These are phyloP conservation scores for Chrysemys picta DNA, from an alignment of 2,113 vertebrate species.

Conservation along the genomic window DNA sequence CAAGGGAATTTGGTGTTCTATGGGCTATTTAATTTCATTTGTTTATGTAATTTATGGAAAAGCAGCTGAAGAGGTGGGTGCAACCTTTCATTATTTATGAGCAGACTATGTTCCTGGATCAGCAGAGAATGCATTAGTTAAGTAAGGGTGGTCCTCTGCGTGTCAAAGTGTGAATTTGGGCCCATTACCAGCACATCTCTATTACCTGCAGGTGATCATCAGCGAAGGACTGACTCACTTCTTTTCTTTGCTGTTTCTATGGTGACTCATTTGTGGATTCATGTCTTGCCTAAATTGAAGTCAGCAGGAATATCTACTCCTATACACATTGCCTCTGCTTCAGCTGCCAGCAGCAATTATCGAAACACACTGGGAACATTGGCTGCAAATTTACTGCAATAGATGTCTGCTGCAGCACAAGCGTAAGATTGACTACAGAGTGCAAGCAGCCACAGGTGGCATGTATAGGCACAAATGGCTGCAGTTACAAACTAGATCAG, in stretches of 20 bases:
- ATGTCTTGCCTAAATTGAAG: constrained; percentile 69
- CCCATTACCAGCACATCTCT: neutral
- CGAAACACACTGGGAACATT: constrained; percentile 49
- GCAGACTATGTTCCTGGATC: neutral
- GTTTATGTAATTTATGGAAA: neutral
- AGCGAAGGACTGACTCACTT: constrained; percentile 29
- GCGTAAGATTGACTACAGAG: constrained; percentile 19
- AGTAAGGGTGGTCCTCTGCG: neutral
- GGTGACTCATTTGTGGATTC: constrained; percentile 57
- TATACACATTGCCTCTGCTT: constrained; percentile 51
- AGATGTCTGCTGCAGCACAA: constrained; percentile 63
- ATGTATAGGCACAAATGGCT: neutral
- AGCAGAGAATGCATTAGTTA: neutral
- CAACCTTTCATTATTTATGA: neutral
- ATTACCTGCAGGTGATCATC: neutral
- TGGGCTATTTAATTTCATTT: neutral
- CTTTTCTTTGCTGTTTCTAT: neutral
- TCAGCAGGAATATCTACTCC: constrained; percentile 68
- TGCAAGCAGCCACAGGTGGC: neutral
- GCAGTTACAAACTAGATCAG: neutral
- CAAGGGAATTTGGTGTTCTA: neutral
- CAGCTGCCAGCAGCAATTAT: constrained; percentile 65
- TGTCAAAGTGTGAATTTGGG: neutral
- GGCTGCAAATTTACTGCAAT: constrained; percentile 56
- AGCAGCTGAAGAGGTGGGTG: neutral